Evolutionary conservation across 2,113 vertebrate species (phyloP).

Genomic region (Chloroceryle aenea): DNA sequence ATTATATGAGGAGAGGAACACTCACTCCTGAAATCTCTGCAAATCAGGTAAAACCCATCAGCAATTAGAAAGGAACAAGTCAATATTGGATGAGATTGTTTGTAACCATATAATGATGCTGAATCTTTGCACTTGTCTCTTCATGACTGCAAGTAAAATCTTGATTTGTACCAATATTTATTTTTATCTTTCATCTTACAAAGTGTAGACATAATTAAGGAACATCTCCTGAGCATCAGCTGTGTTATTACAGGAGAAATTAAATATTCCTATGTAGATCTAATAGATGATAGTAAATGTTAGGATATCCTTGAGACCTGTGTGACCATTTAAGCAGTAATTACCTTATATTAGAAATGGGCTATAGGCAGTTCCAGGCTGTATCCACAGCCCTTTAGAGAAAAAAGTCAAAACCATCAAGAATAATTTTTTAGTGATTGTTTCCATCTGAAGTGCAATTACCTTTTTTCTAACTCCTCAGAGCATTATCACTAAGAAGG

Average conservation of each 20-base stretch:
- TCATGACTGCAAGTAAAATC: neutral
- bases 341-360: slow-evolving; percentile 3
- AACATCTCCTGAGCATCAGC: neutral
- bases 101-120: neutral
- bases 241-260: neutral
- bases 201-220: slow-evolving; percentile 14
- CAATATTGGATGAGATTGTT: neutral
- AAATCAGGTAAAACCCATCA: neutral
- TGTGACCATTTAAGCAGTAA: neutral
- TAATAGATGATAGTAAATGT: neutral
- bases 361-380: neutral
- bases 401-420: neutral
- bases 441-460: neutral
- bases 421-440: neutral
- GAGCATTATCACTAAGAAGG: neutral
- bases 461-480: neutral
- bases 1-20: neutral
- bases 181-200: neutral
- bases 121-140: neutral
- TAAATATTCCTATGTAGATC: neutral
- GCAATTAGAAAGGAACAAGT: neutral
- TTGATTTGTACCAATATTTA: neutral
- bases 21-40: neutral
- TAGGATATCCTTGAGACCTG: neutral
- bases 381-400: neutral